These are phyloP conservation scores for Cataglyphis cursor DNA, from an alignment of 2,888 invertebrate genomes.

Conservation along the genomic window DNA sequence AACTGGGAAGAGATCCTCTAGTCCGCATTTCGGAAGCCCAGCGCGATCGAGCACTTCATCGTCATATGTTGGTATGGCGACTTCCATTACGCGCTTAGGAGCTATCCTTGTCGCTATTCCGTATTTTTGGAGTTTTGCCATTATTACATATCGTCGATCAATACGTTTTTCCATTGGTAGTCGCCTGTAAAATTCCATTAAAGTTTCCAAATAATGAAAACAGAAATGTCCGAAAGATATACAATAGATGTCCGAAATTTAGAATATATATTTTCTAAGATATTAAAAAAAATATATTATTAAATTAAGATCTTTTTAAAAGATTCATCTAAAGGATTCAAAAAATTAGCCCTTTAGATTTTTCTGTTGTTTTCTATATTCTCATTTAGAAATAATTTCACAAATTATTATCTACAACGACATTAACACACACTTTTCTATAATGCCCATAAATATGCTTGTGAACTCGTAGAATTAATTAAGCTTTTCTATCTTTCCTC, in stretches of 20 bases:
- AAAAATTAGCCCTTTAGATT: not conserved
- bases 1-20: constrained; percentile 81
- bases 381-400: not conserved
- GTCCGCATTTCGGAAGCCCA: constrained; percentile 85
- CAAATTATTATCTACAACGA: not conserved
- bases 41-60: constrained; percentile 80
- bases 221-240: not conserved
- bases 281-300: not conserved
- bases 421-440: constrained; percentile 34
- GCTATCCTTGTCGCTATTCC: not conserved
- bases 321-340: not conserved
- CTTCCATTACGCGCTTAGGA: constrained; percentile 12
- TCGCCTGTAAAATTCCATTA: not conserved
- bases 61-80: constrained; percentile 79
- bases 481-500: constrained; percentile 6
- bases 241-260: not conserved
- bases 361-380: not conserved
- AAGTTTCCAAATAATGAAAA: not conserved
- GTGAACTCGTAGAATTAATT: not conserved
- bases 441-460: not conserved
- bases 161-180: not conserved
- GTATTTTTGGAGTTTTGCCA: constrained; percentile 7
- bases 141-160: not conserved
- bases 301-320: not conserved
- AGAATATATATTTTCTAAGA: not conserved